phyloP scores from a whole-genome alignment of 1,140 invertebrate species.

The Drosophila kanapiae region DNA sequence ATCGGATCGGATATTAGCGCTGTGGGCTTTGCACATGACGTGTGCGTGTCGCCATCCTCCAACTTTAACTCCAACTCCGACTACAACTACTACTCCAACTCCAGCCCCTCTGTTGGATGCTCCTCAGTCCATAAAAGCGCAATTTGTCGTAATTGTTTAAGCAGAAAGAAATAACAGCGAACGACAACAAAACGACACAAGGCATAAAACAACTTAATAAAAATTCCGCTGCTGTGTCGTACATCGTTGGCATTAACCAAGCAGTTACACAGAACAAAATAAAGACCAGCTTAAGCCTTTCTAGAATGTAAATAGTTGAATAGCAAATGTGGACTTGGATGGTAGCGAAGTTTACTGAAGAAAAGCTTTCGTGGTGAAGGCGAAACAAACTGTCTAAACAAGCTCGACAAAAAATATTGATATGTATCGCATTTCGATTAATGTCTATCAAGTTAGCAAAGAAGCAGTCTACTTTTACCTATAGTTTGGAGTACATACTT shows the following conservation, averaged over 20 bases:
- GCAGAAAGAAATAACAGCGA: conserved; percentile 80
- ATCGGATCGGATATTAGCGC: conserved; percentile 72
- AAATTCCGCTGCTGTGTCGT: conserved; percentile 78
- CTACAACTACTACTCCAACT: background rate
- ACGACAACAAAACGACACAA: conserved; percentile 61
- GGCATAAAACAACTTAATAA: conserved; percentile 84
- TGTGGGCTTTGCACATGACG: conserved; percentile 73
- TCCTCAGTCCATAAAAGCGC: conserved; percentile 79
- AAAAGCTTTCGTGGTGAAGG: no score
- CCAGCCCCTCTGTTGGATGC: conserved; percentile 17
- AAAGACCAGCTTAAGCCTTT: background rate
- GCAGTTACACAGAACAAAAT: conserved; percentile 4
- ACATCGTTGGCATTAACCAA: conserved; percentile 56
- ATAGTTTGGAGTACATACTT: no score
- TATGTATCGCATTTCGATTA: no score
- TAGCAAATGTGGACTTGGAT: no score
- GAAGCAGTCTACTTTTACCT: no score
- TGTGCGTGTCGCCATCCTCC: conserved; percentile 53
- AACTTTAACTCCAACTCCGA: background rate
- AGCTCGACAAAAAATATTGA: no score
- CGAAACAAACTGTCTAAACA: no score
- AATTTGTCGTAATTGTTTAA: conserved; percentile 85
- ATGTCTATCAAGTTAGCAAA: no score
- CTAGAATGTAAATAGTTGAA: no score
- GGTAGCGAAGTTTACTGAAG: background rate